Evolutionary conservation across 2,113 vertebrate genomes (phyloP).

Genomic region (Sinocyclocheilus rhinocerous): DNA sequence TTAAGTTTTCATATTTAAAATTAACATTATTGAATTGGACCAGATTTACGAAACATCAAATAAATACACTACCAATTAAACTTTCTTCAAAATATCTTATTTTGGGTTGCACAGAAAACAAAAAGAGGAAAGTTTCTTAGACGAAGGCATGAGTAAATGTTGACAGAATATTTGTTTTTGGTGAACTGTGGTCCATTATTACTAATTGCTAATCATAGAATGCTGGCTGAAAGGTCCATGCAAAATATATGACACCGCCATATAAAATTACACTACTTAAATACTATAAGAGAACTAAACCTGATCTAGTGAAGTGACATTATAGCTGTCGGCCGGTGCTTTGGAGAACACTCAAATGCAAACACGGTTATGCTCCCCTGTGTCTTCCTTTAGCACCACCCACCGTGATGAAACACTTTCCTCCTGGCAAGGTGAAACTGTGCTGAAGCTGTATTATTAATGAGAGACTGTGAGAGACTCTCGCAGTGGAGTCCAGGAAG

Average conservation of each 20-base stretch:
- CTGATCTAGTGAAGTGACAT: not conserved
- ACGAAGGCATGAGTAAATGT: not conserved
- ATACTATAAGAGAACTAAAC: not conserved
- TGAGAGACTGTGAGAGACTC: constrained; percentile 31
- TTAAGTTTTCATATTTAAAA: too few relatives aligned
- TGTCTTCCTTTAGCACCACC: constrained; percentile 29
- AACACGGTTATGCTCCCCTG: constrained; percentile 4
- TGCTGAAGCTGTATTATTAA: constrained; percentile 17
- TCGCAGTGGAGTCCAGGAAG: not conserved
- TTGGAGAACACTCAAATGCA: not conserved
- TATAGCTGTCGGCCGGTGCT: not conserved
- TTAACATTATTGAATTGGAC: too few relatives aligned
- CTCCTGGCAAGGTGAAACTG: constrained; percentile 49
- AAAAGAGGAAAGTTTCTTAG: not conserved
- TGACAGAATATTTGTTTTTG: not conserved
- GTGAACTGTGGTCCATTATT: not conserved
- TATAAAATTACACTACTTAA: not conserved
- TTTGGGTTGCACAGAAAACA: not conserved
- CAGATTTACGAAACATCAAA: too few relatives aligned
- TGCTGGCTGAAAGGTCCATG: not conserved
- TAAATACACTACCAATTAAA: too few relatives aligned
- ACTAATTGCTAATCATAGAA: not conserved
- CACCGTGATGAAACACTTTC: constrained; percentile 35
- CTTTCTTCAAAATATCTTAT: not conserved
- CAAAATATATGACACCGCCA: not conserved